A percentile compares a stretch with the other conserved stretches of the same genome.
Conservation (phyloP, 2,888 invertebrate genomes). For the Acrobasis consociella region DNA sequence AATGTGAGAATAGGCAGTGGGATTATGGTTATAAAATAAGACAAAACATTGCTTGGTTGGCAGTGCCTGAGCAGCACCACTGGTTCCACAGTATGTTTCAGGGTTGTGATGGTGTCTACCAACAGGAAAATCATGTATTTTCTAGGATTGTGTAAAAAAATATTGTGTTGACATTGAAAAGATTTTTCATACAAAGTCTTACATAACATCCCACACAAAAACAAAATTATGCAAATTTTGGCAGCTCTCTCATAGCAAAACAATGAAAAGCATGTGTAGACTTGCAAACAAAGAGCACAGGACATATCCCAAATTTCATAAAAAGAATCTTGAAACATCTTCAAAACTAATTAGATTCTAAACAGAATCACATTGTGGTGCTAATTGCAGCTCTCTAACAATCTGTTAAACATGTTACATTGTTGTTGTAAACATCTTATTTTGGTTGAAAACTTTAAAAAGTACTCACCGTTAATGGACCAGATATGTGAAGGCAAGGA, state of each 20-base stretch:
- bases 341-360: neutral
- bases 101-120: neutral
- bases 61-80: too few relatives aligned
- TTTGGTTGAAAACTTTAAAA: neutral
- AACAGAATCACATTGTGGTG: conserved; percentile 8
- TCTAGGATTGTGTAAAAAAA: too few relatives aligned
- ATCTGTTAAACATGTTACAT: conserved; percentile 2
- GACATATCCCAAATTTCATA: neutral
- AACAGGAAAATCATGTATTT: too few relatives aligned
- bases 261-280: neutral
- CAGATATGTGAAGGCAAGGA: conserved; percentile 96
- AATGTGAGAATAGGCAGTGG: too few relatives aligned
- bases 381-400: neutral
- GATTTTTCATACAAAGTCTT: neutral
- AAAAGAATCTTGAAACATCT: neutral
- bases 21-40: too few relatives aligned
- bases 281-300: neutral
- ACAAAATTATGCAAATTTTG: conserved; percentile 7
- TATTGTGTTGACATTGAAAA: neutral
- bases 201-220: conserved; percentile 3
- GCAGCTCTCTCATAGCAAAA: neutral
- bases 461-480: conserved; percentile 92
- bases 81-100: too few relatives aligned
- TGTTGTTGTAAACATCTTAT: conserved; percentile 7
- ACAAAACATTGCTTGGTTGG: too few relatives aligned